These are phyloP conservation scores for Phytoseiulus persimilis DNA, from an alignment of 2,888 invertebrate species.

Conservation along the genomic window DNA sequence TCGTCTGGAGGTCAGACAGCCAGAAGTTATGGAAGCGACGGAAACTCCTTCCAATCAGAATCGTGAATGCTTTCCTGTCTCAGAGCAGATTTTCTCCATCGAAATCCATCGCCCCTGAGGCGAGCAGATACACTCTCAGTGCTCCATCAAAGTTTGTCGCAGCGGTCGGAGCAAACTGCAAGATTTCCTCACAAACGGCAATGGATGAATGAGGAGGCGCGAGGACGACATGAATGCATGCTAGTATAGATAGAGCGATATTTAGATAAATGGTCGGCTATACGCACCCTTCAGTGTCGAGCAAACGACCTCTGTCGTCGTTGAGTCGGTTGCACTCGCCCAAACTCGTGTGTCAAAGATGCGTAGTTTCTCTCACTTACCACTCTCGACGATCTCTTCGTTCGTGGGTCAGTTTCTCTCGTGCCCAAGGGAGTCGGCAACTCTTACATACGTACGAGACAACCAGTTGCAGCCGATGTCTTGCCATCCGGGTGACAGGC, in stretches of 20 bases:
- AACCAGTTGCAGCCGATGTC: background rate
- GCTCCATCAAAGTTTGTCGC: background rate
- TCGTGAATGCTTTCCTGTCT: background rate
- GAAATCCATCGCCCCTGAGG: background rate
- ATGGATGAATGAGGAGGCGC: background rate
- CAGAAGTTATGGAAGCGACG: background rate
- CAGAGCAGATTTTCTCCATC: background rate
- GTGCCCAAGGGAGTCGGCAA: background rate
- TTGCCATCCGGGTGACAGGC: background rate
- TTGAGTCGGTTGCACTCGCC: background rate
- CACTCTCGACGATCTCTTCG: background rate
- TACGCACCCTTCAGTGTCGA: background rate
- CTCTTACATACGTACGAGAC: background rate
- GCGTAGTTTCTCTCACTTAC: background rate
- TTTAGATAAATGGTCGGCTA: background rate
- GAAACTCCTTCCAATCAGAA: background rate
- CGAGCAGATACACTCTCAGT: background rate
- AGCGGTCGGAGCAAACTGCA: background rate
- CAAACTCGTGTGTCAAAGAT: background rate
- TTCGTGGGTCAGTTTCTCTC: background rate
- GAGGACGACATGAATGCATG: background rate
- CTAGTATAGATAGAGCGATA: background rate
- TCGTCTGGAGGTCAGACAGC: no score
- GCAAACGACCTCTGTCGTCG: background rate
- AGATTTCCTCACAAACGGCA: background rate